Base-by-base conservation (phyloP, 2,797 vertebrate species). In the Myoxocephalus aenaeus region DNA sequence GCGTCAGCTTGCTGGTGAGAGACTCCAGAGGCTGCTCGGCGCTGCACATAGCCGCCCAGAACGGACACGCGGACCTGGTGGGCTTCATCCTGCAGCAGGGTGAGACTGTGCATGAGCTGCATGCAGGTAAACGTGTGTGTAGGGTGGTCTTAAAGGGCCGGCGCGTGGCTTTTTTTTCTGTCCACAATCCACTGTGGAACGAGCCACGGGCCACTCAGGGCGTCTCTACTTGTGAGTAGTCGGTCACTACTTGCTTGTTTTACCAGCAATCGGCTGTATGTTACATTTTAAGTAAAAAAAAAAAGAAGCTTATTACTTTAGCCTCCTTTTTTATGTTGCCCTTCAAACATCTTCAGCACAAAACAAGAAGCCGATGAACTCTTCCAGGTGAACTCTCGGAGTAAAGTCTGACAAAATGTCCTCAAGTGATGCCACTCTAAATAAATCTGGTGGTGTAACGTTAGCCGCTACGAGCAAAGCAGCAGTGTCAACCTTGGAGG, bases 11-110 rank as follows among this genome's bases (percentile, higher is more conserved):
- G 86, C 81, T 98, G 92, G 97, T 97, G 68, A 93, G 96, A 92
- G 96, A 97, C 91, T 93, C 96, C 0, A 95, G 93, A 61, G 97
- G 96, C 44, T 95, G 96, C 77, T 98, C 97, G 1, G 94, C 96
- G 38, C 92, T 99, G 69, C 98, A 99, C 80, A 87, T 96, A 0
- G 96, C 98, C n/a, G 96, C 97, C 34, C 96, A 96, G 89, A 94
- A 93, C 0, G 98, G 98, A 74, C 96, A 97, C 1, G 5, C 94
- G 0, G 95, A 97, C n/a, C 91, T 98, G 36, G 96, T 99, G 86
- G 93, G 95, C 87, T 98, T 96, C 89, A 97, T 99, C 63, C 93
- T 99, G 81, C 96, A 97, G 38, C 96, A 97, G 0, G 97, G 98
- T 99, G 92, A 97, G 97, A 86, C 0, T 2, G 22, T 27, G 56